These are phyloP conservation scores for Tetragonula carbonaria DNA, from an alignment of 2,888 invertebrate species.

Conservation along the genomic window DNA sequence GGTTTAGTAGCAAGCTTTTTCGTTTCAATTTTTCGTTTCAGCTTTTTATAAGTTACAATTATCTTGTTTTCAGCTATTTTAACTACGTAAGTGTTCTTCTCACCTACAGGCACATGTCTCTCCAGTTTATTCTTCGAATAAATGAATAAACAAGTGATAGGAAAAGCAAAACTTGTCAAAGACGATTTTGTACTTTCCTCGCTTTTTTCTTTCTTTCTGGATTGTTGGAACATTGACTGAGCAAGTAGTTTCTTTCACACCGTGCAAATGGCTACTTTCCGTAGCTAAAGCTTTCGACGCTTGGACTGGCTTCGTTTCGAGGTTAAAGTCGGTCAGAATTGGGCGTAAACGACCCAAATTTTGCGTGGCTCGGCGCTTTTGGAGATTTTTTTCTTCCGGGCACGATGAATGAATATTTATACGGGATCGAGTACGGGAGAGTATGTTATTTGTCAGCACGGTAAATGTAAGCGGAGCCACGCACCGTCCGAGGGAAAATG, in stretches of 20 bases:
- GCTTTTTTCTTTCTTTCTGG: background rate
- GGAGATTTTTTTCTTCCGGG: background rate
- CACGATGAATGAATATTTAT: conserved; percentile 43
- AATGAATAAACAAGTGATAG: too few relatives aligned
- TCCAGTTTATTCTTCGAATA: too few relatives aligned
- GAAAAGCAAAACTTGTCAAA: background rate
- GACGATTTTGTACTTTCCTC: background rate
- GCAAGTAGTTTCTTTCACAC: background rate
- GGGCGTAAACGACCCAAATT: conserved; percentile 44
- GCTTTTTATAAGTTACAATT: too few relatives aligned
- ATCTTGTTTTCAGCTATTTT: too few relatives aligned
- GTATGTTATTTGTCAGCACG: conserved; percentile 9
- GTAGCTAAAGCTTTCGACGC: background rate
- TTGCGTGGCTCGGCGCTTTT: conserved; percentile 23
- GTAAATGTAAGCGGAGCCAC: background rate
- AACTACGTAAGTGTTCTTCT: too few relatives aligned
- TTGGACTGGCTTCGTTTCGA: background rate
- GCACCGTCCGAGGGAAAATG: background rate
- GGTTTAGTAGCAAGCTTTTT: too few relatives aligned
- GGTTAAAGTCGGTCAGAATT: conserved; percentile 32
- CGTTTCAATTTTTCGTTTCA: too few relatives aligned
- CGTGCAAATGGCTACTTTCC: background rate
- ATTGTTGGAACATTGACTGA: background rate
- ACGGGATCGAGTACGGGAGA: background rate
- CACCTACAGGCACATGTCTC: too few relatives aligned